These are phyloP conservation scores for Pararge aegeria DNA, from an alignment of 1,140 invertebrate genomes.

Conservation along the genomic window DNA sequence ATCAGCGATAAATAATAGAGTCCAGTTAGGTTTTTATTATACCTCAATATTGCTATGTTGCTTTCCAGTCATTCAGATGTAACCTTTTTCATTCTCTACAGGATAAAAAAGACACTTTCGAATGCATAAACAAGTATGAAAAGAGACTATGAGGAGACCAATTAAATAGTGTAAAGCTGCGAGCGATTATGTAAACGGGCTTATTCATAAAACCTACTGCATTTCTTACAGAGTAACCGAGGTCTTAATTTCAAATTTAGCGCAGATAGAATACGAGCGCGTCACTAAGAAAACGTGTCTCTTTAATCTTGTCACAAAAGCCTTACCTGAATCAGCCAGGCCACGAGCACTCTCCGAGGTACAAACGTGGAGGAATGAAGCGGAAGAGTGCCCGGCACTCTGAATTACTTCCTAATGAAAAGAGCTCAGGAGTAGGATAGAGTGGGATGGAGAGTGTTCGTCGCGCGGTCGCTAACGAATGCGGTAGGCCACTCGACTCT, in stretches of 20 bases:
- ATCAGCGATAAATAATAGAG: no score
- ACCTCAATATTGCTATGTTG: background rate
- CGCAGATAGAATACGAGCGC: conserved; percentile 42
- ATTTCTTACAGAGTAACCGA: conserved; percentile 34
- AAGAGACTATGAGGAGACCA: background rate
- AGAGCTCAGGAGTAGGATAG: conserved; percentile 65
- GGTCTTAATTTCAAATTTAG: conserved; percentile 67
- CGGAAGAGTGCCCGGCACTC: conserved; percentile 70
- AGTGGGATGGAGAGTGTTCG: conserved; percentile 53
- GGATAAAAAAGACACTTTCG: background rate
- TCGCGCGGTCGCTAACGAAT: conserved; percentile 72
- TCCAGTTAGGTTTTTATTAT: no score
- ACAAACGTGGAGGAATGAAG: conserved; percentile 74
- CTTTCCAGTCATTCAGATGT: no score
- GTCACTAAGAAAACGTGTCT: conserved; percentile 66
- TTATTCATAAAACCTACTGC: conserved; percentile 6
- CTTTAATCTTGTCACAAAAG: conserved; percentile 78
- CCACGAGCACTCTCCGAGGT: conserved; percentile 59
- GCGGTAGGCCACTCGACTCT: conserved; percentile 57
- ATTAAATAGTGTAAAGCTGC: conserved; percentile 2
- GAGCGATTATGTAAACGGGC: conserved; percentile 13
- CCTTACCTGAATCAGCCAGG: conserved; percentile 70
- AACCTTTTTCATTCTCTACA: background rate
- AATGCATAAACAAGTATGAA: background rate
- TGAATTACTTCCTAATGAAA: conserved; percentile 79